Conservation (phyloP, 1,140 invertebrate genomes). For the Diprion similis region DNA sequence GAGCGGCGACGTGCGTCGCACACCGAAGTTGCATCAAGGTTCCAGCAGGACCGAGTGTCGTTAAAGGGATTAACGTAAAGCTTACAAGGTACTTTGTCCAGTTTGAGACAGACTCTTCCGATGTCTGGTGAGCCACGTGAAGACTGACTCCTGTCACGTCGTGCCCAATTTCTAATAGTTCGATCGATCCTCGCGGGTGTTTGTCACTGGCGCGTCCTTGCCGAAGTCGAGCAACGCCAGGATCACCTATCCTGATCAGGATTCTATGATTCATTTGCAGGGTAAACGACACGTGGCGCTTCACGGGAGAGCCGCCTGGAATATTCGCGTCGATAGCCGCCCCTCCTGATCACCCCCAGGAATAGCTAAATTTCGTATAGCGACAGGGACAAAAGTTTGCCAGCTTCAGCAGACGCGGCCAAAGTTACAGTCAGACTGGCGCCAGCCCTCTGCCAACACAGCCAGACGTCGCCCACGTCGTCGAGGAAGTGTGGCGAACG, state of each 20-base stretch:
- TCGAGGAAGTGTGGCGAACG: conserved; percentile 1
- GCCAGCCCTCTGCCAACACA: conserved; percentile 3
- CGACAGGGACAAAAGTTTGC: not conserved
- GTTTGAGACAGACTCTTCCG: not conserved
- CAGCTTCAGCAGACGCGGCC: not conserved
- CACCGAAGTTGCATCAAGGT: not conserved
- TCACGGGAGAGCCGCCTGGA: not conserved
- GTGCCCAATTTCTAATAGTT: not conserved
- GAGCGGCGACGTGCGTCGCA: not conserved
- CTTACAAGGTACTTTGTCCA: not conserved
- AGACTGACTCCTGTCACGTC: not conserved
- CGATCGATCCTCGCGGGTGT: not conserved
- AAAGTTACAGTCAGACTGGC: not conserved
- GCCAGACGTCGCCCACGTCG: not conserved
- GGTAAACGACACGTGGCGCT: not conserved
- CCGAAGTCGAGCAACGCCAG: not conserved
- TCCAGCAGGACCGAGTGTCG: not conserved
- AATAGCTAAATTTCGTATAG: not conserved
- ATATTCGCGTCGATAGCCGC: not conserved
- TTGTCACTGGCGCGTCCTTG: not conserved
- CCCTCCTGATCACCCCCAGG: not conserved
- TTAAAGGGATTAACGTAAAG: not conserved
- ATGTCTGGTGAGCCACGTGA: not conserved
- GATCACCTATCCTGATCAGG: not conserved
- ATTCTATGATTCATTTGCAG: conserved; percentile 1